Evolutionary conservation across 2,113 vertebrate species (phyloP), one percentile per base, ranked within the genome.

Genomic region (Brachyhypopomus gauderio): DNA sequence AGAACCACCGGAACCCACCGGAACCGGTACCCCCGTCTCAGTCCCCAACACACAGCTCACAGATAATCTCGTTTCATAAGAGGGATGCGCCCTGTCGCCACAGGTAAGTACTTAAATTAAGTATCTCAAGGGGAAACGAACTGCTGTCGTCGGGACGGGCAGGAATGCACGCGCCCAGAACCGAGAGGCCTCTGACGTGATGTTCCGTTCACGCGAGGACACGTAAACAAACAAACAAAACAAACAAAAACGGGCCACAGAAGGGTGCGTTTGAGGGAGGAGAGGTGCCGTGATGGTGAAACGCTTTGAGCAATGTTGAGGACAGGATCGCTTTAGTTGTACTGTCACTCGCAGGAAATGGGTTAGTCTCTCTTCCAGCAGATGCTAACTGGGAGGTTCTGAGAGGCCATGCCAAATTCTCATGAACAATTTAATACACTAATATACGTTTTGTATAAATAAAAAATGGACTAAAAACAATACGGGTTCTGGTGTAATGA

Each of bases 261-360:
- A 81, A 79, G 64, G 79, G 60, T 62, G 59, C 59, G 64, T 76
- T 71, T 9, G 16, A 17, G 64, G 5, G 63, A 56, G 75, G 83
- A 66, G 81, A 83, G 86, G 85, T 88, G 85, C 80, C 75, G 74
- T 59, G 75, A 56, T 78, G 59, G 38, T 14, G 80, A 60, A 83
- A 83, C 83, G 67, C 73, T 82, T 82, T 79, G 71, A 12, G 60
- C 67, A 64, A 56, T 23, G 69, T 79, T 62, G 77, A 52, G 45
- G 75, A 78, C 67, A 59, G 60, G 81, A 78, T 70, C 79, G 77
- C 27, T 45, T 73, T 66, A 79, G 70, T 36, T 67, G 16, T 36
- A 67, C 64, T 67, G 64, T 30, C 17, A 38, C 64, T 36, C 14
- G 45, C 23, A 52, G 45, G 70, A 72, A 55, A 55, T 56, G 41